Evolutionary conservation across 1,140 invertebrate genomes (phyloP), one percentile per base, ranked within the genome.

Genomic region (Camponotus pennsylvanicus): DNA sequence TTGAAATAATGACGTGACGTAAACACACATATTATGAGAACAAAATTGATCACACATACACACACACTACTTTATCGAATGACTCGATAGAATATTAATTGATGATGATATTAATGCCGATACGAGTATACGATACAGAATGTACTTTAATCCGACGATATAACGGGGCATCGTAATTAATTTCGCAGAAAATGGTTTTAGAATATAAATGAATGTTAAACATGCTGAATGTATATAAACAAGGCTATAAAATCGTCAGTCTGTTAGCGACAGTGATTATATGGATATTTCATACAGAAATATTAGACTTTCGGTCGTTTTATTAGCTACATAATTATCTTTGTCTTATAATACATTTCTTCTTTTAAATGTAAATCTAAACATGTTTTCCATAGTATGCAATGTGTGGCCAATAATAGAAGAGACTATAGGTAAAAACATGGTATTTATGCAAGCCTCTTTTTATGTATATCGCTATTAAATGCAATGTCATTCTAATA

Each of bases 371-470:
- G 55, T 52, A 49, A 64, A 82, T 82, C 42, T 55, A 84, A 93
- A 88, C 37, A 93, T 93, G 92, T 89, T 92, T 90, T 88, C 91
- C 9, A 49, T 89, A 27, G 45, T 90, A 52, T 85, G 78, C 27
- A 63, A 89, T n/a, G 18, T 93, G 18, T 86, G 77, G 83, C 59
- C 88, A 77, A 86, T 70, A 55, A 63, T 93, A 82, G 84, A 92
- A 69, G 61, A 87, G 70, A 69, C 61, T 32, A 90, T 92, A 92
- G 92, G 92, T 93, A 92, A 91, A 61, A 66, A 69, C 52, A n/a
- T 52, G n/a, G 34, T 27, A 32, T 61, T 73, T 45, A 52, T 52
- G 63, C 71, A 34, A 52, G 1, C 5, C n/a, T 52, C 18, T 52
- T 34, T 34, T 61, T 3, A 71, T 78, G 64, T 66, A 59, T 57